These are phyloP conservation scores for Oncorhynchus gorbuscha DNA, from an alignment of 2,113 vertebrate genomes.

Conservation along the genomic window DNA sequence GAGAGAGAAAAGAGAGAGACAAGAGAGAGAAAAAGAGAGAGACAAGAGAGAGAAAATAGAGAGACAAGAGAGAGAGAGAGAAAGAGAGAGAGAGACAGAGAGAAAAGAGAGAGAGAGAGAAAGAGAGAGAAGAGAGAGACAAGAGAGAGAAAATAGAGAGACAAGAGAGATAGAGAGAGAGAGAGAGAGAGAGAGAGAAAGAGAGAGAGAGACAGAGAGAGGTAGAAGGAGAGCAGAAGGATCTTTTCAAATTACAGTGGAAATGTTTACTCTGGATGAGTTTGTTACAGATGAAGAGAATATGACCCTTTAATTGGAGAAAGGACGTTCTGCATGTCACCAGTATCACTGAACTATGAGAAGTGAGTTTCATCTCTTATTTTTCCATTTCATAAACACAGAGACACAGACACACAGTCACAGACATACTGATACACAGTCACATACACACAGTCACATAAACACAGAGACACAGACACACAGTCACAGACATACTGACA, in stretches of 20 bases:
- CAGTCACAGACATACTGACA: too few relatives aligned
- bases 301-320: background rate
- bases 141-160: background rate
- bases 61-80: too few relatives aligned
- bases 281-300: conserved; percentile 30
- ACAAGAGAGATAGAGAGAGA: background rate
- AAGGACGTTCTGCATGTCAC: background rate
- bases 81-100: too few relatives aligned
- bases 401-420: too few relatives aligned
- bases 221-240: conserved; percentile 26
- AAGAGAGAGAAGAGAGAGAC: too few relatives aligned
- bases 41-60: too few relatives aligned
- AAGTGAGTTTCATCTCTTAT: conserved; percentile 54
- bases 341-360: conserved; percentile 50
- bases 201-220: background rate
- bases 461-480: too few relatives aligned
- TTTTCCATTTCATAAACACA: conserved; percentile 1
- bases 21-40: too few relatives aligned
- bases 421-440: too few relatives aligned
- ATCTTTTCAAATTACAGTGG: conserved; percentile 2
- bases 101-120: background rate
- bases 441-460: too few relatives aligned
- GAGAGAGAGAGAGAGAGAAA: background rate
- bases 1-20: too few relatives aligned
- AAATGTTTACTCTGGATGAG: conserved; percentile 2